These are phyloP conservation scores for Grapholita molesta DNA, from an alignment of 1,140 invertebrate genomes.

Conservation along the genomic window DNA sequence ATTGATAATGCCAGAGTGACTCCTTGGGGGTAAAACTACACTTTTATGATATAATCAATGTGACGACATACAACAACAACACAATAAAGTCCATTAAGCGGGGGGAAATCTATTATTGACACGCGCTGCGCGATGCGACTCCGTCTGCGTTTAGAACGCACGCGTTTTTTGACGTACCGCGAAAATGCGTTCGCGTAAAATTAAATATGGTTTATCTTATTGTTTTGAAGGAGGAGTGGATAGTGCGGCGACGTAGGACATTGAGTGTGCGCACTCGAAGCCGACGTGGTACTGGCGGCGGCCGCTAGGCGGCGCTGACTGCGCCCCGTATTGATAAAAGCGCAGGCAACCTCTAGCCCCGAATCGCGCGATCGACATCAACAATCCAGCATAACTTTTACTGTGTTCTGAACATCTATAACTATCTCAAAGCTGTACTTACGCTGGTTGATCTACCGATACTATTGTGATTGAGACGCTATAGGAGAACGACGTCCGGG, in stretches of 20 bases:
- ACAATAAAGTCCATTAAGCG: conserved; percentile 32
- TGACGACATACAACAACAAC: conserved; percentile 54
- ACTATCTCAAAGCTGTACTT: background rate
- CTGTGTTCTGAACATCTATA: background rate
- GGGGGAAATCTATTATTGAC: conserved; percentile 40
- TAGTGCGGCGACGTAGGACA: conserved; percentile 54
- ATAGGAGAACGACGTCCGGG: conserved; percentile 25
- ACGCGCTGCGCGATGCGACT: conserved; percentile 20
- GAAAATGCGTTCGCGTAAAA: conserved; percentile 28
- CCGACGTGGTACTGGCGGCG: conserved; percentile 47
- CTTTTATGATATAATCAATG: conserved; percentile 45
- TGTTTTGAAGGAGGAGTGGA: conserved; percentile 56
- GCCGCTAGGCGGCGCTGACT: conserved; percentile 55
- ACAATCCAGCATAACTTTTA: background rate
- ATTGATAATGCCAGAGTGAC: background rate
- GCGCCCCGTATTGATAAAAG: conserved; percentile 66
- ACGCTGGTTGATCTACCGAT: conserved; percentile 15
- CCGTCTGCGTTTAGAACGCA: conserved; percentile 28
- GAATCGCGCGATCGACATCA: background rate
- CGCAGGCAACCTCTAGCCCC: conserved; percentile 35
- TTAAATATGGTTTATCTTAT: conserved; percentile 42
- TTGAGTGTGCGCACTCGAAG: conserved; percentile 64
- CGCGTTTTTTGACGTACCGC: conserved; percentile 24
- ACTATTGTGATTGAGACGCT: background rate
- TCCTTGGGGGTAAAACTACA: conserved; percentile 21